Evolutionary conservation across 2,888 invertebrate genomes (phyloP), one percentile per base, ranked within the genome.

Genomic region (Eulithis prunata): DNA sequence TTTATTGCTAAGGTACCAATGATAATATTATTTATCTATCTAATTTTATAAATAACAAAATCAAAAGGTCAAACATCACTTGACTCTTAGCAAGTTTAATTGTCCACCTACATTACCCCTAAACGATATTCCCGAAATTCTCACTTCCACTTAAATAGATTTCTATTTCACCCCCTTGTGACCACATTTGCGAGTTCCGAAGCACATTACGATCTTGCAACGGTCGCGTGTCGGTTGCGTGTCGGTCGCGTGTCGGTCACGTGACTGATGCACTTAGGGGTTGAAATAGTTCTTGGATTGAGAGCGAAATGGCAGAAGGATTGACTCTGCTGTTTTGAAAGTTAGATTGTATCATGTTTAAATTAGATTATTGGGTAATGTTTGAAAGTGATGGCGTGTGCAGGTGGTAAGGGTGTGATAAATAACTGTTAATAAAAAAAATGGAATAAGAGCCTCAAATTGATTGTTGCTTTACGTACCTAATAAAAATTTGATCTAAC

Each of bases 101-200:
- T 57, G 51, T 43, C 32, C 38, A 14, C 38, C 47, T 8, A 53
- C 49, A 43, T 54, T 28, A 59, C 56, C 36, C 58, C 57, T 68
- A 66, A 66, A 64, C 46, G 70, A 56, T 71, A 62, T 73, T 72
- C 65, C 75, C 72, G 68, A 71, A 77, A 62, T 77, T 80, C 79
- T 80, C 84, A 80, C 83, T 88, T 86, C 80, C 83, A 87, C 78
- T 78, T 77, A 83, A 88, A 80, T 81, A 78, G 78, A 73, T 75
- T 78, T 77, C 75, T 76, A 85, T 83, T 82, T 79, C 77, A 71
- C 77, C 81, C 71, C 77, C 79, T 83, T 81, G 79, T 73, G 75
- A 77, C 77, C 78, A 75, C 75, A 75, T 74, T 72, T 70, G 74
- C 74, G 75, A 84, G 84, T 85, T 86, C 85, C 86, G 84, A 71